phyloP scores from a whole-genome alignment of 2,113 vertebrate species.

The Oreochromis aureus region DNA sequence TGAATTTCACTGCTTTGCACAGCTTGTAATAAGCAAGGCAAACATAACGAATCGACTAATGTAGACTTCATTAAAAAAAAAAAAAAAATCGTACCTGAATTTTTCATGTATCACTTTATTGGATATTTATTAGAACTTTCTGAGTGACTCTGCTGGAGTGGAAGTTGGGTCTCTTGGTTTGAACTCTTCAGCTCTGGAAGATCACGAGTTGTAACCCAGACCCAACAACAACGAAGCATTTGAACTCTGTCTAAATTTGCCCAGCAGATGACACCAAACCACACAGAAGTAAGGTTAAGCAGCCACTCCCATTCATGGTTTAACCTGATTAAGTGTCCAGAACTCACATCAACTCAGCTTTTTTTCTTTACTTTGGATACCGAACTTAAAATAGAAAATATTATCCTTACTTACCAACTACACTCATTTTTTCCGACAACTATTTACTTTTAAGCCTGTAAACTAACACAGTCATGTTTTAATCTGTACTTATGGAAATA shows the following conservation, averaged over 20 bases:
- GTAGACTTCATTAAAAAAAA: not conserved
- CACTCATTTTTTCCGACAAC: not conserved
- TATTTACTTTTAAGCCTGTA: not conserved
- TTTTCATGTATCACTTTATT: not conserved
- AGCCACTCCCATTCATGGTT: not conserved
- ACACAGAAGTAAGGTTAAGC: not conserved
- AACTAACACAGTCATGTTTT: not conserved
- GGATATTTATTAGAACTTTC: not conserved
- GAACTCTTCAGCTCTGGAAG: not conserved
- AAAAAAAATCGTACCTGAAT: not conserved
- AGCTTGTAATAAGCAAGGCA: not conserved
- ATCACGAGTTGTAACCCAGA: not conserved
- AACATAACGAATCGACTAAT: not conserved
- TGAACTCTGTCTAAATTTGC: not conserved
- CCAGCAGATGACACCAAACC: slow-evolving; percentile 54
- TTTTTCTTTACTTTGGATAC: not conserved
- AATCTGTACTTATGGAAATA: not conserved
- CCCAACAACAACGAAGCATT: not conserved
- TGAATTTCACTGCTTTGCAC: not conserved
- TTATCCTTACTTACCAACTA: not conserved
- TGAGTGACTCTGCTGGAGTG: not conserved
- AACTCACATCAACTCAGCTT: not conserved
- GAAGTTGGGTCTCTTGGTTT: not conserved
- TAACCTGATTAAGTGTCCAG: not conserved
- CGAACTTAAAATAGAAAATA: not conserved